These are phyloP conservation scores for Ceuthmochares aereus DNA, from an alignment of 2,113 vertebrate species.

Conservation along the genomic window DNA sequence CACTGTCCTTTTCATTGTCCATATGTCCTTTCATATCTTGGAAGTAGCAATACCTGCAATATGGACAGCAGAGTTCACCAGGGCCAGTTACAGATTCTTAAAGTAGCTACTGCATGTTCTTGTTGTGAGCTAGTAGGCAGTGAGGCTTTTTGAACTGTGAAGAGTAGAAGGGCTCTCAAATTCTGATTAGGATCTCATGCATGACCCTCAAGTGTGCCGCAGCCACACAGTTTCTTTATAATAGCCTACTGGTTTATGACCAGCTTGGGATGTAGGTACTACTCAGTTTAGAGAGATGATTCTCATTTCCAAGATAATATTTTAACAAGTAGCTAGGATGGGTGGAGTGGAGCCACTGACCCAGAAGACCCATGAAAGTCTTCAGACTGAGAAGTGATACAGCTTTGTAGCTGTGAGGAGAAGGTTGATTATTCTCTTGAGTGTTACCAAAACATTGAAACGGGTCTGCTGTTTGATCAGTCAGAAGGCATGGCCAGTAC, in stretches of 20 bases:
- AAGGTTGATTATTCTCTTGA: background rate
- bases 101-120: background rate
- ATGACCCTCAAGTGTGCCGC: rapidly evolving
- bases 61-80: background rate
- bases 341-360: background rate
- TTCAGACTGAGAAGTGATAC: background rate
- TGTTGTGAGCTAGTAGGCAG: background rate
- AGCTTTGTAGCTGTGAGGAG: background rate
- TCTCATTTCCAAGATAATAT: background rate
- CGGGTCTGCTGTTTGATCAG: background rate
- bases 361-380: background rate
- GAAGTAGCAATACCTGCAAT: background rate
- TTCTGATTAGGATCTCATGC: background rate
- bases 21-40: too few relatives aligned
- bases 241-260: background rate
- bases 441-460: background rate
- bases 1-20: background rate
- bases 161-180: background rate
- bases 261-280: background rate
- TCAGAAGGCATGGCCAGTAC: background rate
- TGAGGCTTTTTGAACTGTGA: background rate
- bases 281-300: background rate
- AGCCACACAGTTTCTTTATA: background rate
- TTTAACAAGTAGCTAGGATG: background rate
- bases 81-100: background rate